These are phyloP conservation scores for Cyphomyrus discorhynchus DNA, from an alignment of 2,113 vertebrate species.

Conservation along the genomic window DNA sequence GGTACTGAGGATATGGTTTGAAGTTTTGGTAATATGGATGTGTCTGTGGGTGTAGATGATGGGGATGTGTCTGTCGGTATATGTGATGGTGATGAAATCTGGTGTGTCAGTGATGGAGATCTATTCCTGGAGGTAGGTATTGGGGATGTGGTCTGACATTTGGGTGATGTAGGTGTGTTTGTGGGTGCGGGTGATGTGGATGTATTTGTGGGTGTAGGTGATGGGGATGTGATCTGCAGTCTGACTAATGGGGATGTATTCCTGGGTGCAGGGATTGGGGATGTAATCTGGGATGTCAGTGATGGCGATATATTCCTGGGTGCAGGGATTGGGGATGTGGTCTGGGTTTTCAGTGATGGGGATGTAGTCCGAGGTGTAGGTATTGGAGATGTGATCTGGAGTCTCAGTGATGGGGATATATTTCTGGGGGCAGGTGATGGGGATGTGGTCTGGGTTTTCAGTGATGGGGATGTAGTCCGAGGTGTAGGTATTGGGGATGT, in stretches of 20 bases:
- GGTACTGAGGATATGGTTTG: background rate
- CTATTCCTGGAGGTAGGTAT: slow-evolving; percentile 20
- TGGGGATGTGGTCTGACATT: background rate
- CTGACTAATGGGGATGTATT: background rate
- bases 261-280: background rate
- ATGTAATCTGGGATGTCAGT: background rate
- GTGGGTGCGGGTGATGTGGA: slow-evolving; percentile 26
- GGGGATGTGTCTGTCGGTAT: slow-evolving; percentile 19
- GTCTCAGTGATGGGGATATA: slow-evolving; percentile 25
- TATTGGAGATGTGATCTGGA: slow-evolving; percentile 6
- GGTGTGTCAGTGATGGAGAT: slow-evolving; percentile 16
- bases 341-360: slow-evolving; percentile 19
- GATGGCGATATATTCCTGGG: slow-evolving; percentile 18
- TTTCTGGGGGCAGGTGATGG: slow-evolving; percentile 24
- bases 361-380: slow-evolving; percentile 17
- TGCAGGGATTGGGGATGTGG: slow-evolving; percentile 35
- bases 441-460: slow-evolving; percentile 12
- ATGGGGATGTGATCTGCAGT: slow-evolving; percentile 25
- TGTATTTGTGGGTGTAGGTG: slow-evolving; percentile 18
- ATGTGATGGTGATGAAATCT: slow-evolving; percentile 15
- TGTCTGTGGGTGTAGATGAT: slow-evolving; percentile 24
- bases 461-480: background rate
- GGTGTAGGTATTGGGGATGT: background rate
- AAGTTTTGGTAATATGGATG: background rate
- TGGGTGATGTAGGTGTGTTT: slow-evolving; percentile 4